These are phyloP conservation scores for Saguinus midas DNA, from an alignment of 2,113 vertebrate species.

Conservation along the genomic window DNA sequence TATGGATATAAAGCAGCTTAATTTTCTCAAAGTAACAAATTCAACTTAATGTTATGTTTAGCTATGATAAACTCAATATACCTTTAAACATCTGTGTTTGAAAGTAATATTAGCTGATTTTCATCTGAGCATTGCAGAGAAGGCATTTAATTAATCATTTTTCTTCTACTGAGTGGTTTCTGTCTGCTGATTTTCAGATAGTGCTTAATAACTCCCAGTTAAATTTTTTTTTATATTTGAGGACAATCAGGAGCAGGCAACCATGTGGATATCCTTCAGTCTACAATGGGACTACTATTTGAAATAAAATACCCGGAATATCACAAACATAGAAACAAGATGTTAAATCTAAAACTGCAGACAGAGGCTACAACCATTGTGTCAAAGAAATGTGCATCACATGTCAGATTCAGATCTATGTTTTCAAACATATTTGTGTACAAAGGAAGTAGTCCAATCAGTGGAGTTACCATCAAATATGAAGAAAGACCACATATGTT, in stretches of 20 bases:
- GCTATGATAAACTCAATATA: not conserved
- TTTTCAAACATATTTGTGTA: conserved; percentile 14
- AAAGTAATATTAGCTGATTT: not conserved
- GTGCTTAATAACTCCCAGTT: not conserved
- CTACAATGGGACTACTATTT: not conserved
- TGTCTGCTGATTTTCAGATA: not conserved
- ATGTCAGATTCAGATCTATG: not conserved
- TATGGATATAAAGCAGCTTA: not conserved
- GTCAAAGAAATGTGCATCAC: not conserved
- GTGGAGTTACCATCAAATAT: conserved; percentile 28
- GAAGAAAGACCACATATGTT: not conserved
- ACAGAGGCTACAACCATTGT: not conserved
- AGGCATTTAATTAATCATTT: not conserved
- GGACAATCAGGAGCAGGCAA: not conserved
- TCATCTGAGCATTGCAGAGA: not conserved
- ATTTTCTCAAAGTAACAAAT: not conserved
- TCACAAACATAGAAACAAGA: not conserved
- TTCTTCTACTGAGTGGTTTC: not conserved
- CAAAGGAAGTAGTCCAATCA: not conserved
- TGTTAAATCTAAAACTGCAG: not conserved
- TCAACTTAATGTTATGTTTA: not conserved
- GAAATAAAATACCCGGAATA: not conserved
- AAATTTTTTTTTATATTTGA: not conserved
- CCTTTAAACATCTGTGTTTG: not conserved
- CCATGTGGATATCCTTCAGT: not conserved